Evolutionary conservation across 2,113 vertebrate species (phyloP).

Genomic region (Noctilio leporinus): DNA sequence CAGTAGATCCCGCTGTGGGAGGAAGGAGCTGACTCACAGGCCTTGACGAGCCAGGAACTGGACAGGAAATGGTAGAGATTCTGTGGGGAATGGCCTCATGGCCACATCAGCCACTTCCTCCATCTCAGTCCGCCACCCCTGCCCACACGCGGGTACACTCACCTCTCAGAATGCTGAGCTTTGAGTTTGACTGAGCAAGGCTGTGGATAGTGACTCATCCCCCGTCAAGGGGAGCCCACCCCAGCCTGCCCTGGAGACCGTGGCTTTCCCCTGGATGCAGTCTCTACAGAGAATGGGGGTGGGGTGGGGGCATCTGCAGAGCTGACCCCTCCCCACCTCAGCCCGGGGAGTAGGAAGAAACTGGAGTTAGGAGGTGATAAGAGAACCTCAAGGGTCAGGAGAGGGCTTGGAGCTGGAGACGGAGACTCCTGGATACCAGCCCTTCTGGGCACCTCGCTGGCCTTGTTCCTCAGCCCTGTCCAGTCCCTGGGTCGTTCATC

Average conservation of each 20-base stretch:
- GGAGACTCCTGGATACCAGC: background rate
- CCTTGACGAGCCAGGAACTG: background rate
- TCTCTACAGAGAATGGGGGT: background rate
- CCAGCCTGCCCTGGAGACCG: background rate
- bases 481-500: background rate
- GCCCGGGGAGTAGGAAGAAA: background rate
- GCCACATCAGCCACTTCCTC: background rate
- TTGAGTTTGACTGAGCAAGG: background rate
- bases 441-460: background rate
- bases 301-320: background rate
- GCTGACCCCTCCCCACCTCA: background rate
- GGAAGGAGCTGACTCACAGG: background rate
- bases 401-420: background rate
- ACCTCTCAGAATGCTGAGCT: background rate
- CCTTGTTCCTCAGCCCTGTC: background rate
- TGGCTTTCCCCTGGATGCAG: background rate
- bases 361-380: background rate
- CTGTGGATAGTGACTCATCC: background rate
- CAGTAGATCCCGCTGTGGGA: background rate
- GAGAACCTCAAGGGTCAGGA: background rate
- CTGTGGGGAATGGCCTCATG: background rate
- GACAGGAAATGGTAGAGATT: conserved; percentile 22
- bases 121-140: background rate
- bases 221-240: background rate
- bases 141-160: accelerated